phyloP scores from a whole-genome alignment of 64 coral and sea anemone species.

The Astreopora myriophthalma region DNA sequence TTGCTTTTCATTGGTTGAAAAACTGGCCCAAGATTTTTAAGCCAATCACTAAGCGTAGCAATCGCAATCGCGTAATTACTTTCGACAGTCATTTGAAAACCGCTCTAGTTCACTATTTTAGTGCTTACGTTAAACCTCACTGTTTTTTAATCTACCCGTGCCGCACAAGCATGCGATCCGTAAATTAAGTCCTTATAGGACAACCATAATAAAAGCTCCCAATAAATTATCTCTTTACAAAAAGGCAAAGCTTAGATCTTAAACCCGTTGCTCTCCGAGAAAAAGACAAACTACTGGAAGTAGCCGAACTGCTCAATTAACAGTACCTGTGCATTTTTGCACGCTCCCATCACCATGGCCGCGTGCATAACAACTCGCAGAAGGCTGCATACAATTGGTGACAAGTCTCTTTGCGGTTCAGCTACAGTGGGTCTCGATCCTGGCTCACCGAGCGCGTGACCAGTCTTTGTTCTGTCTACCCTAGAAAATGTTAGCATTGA shows the following conservation, averaged over 20 bases:
- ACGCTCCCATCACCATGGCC: constrained; percentile 47
- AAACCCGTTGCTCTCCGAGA: neutral
- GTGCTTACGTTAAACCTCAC: no score
- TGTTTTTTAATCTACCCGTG: no score
- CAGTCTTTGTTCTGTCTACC: constrained; percentile 17
- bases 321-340: constrained; percentile 11
- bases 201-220: no score
- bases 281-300: neutral
- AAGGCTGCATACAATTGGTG: constrained; percentile 24
- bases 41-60: no score
- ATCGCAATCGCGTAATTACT: no score
- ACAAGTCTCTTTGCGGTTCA: constrained; percentile 24
- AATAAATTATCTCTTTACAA: no score
- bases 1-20: no score
- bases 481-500: neutral
- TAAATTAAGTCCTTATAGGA: no score
- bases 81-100: no score
- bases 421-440: neutral
- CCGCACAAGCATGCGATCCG: no score
- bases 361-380: constrained; percentile 31
- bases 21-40: no score
- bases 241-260: neutral
- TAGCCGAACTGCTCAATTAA: neutral
- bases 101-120: no score
- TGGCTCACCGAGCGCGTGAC: constrained; percentile 19